Base-by-base conservation (phyloP, 2,113 vertebrate genomes). In the Brachypodius melanocephalos region DNA sequence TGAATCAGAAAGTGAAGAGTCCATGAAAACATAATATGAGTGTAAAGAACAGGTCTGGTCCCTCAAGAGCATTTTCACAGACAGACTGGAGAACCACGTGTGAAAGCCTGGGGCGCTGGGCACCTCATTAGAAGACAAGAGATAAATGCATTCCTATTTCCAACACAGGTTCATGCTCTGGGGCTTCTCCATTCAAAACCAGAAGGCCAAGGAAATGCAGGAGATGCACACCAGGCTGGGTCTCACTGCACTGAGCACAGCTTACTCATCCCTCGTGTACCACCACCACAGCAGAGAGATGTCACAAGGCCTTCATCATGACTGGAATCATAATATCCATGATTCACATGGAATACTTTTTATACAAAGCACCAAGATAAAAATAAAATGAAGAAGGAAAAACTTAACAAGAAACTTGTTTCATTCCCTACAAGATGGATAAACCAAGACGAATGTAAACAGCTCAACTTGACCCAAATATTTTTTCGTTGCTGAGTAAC, bases 401-500 rank as follows among this genome's bases (percentile, higher is more conserved):
- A 91, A 67, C 86, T 89, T 74, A 59, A 85, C 63, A 88, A 91
- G 65, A 74, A 91, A 93, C 84, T 90, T 85, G 46, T 83, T 82
- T 95, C 83, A 71, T 94, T 93, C 84, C 81, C 85, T 61, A 77
- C 66, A 76, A 97, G 95, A 96, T 72, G 90, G 65, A 90, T 95
- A 93, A 96, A 94, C 75, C 59, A 73, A 94, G 57, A 55, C 4
- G 17, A 97, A 96, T 88, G 84, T 93, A 75, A 97, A 94, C 92
- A 94, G 85, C 90, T 88, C 96, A 91, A 76, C 73, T 86, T 92
- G 96, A 94, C 96, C 95, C 95, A 97, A 97, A 98, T 97, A 97
- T 97, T 97, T 96, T 95, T 80, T 73, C 9, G 85, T 98, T 98
- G 97, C 97, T 49, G 86, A 96, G 97, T 96, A 97, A 98, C 97